A percentile compares a stretch with the other conserved stretches of the same genome.
phyloP scores from a whole-genome alignment of 2,888 invertebrate species.

The Scaptomyza caliginosa region DNA sequence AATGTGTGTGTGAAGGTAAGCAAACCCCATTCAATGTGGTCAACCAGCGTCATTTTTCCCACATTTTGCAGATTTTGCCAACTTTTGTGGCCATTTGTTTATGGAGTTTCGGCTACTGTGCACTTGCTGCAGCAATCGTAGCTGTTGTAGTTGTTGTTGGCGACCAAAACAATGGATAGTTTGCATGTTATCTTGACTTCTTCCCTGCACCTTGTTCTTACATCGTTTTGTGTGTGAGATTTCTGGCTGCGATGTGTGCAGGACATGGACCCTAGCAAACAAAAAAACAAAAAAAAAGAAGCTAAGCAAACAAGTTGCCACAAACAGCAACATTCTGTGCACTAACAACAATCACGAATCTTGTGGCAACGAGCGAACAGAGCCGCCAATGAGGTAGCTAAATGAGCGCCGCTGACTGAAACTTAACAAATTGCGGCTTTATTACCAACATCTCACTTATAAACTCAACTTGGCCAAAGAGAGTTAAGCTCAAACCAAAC shows the following conservation, averaged over 20 bases:
- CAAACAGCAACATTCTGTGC: slow-evolving; percentile 22
- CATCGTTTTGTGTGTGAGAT: slow-evolving; percentile 36
- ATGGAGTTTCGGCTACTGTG: slow-evolving; percentile 63
- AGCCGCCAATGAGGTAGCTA: slow-evolving; percentile 80
- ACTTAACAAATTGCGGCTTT: slow-evolving; percentile 79
- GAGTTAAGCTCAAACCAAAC: slow-evolving; percentile 28
- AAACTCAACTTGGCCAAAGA: slow-evolving; percentile 41
- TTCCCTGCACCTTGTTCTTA: slow-evolving; percentile 1
- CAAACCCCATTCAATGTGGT: slow-evolving; percentile 24
- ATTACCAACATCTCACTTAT: slow-evolving; percentile 80
- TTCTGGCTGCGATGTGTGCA: slow-evolving; percentile 53
- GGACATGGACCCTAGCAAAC: slow-evolving; percentile 56
- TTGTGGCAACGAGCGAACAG: slow-evolving; percentile 67
- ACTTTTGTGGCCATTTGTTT: slow-evolving; percentile 70
- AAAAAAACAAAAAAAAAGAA: background rate
- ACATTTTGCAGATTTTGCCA: slow-evolving; percentile 54
- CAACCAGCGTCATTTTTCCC: slow-evolving; percentile 62
- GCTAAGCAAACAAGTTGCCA: slow-evolving; percentile 18
- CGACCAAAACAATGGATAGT: slow-evolving; percentile 72
- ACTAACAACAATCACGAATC: slow-evolving; percentile 62
- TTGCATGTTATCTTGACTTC: slow-evolving; percentile 66
- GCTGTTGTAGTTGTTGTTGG: background rate
- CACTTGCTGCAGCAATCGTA: slow-evolving; percentile 39
- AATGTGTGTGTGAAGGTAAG: slow-evolving; percentile 46
- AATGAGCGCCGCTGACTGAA: slow-evolving; percentile 63